Percentiles rank a stretch among this genome's conserved stretches.
Conservation (phyloP, 2,888 invertebrate species). For the Leptura quadrifasciata region DNA sequence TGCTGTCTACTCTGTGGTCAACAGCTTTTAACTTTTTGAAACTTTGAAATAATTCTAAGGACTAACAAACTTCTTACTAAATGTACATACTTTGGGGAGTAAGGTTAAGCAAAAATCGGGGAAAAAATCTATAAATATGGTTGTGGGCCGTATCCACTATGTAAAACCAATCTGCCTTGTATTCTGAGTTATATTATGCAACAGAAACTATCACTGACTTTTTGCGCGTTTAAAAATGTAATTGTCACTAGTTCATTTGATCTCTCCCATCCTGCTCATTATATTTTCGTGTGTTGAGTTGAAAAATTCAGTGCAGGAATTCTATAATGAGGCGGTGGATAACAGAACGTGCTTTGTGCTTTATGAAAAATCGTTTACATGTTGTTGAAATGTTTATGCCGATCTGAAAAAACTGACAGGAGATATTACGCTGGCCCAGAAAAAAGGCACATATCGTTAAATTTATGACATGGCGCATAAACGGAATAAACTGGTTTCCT, state of each 20-base stretch:
- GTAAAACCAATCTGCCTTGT: not conserved
- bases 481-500: not conserved
- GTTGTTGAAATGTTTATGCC: slow-evolving; percentile 4
- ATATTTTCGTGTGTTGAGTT: not conserved
- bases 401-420: not conserved
- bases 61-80: too few relatives aligned
- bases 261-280: not conserved
- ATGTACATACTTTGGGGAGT: too few relatives aligned
- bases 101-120: too few relatives aligned
- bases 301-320: not conserved
- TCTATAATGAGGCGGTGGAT: not conserved
- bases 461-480: not conserved
- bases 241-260: not conserved
- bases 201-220: not conserved
- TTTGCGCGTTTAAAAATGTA: not conserved
- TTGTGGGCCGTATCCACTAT: too few relatives aligned
- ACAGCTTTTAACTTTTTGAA: too few relatives aligned
- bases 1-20: too few relatives aligned
- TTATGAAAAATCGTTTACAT: slow-evolving; percentile 5
- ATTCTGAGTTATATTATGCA: not conserved
- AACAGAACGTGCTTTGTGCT: not conserved
- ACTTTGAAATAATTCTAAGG: too few relatives aligned
- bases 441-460: not conserved
- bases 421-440: not conserved
- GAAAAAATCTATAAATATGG: too few relatives aligned